Conservation (phyloP, 1,140 invertebrate genomes). For the Cyclina sinensis region DNA sequence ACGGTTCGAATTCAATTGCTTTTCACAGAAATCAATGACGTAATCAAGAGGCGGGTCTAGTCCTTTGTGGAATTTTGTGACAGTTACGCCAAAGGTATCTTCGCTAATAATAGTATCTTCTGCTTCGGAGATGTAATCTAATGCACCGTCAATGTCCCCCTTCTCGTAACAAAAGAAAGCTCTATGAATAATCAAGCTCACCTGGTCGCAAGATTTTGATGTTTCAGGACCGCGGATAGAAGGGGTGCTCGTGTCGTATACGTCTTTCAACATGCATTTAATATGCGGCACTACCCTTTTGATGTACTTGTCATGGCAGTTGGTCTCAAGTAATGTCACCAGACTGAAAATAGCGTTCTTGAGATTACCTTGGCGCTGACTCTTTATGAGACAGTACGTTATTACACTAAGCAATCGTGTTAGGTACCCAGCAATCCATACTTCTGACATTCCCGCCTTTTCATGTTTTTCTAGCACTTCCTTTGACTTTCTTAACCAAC, state of each 20-base stretch:
- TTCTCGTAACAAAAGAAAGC: constrained; percentile 16
- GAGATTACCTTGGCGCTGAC: background rate
- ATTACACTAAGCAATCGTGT: constrained; percentile 11
- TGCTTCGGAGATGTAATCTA: background rate
- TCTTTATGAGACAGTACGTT: background rate
- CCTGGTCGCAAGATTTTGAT: background rate
- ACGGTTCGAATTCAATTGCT: background rate
- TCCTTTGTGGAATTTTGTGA: constrained; percentile 9
- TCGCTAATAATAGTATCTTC: background rate
- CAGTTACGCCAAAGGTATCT: background rate
- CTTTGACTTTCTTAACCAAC: background rate
- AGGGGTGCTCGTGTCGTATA: background rate
- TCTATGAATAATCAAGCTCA: background rate
- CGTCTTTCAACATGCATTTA: background rate
- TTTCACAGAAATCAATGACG: background rate
- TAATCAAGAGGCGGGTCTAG: background rate
- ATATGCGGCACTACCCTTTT: background rate
- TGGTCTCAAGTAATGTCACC: background rate
- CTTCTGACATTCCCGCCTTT: background rate
- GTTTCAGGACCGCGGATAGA: too few relatives aligned
- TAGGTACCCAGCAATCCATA: background rate
- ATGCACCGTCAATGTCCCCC: background rate
- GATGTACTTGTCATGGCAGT: background rate
- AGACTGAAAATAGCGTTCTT: background rate
- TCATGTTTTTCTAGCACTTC: background rate